A percentile compares a stretch with the other conserved stretches of the same genome.
Conservation (phyloP, 2,888 invertebrate species). For the Ichneumon xanthorius region DNA sequence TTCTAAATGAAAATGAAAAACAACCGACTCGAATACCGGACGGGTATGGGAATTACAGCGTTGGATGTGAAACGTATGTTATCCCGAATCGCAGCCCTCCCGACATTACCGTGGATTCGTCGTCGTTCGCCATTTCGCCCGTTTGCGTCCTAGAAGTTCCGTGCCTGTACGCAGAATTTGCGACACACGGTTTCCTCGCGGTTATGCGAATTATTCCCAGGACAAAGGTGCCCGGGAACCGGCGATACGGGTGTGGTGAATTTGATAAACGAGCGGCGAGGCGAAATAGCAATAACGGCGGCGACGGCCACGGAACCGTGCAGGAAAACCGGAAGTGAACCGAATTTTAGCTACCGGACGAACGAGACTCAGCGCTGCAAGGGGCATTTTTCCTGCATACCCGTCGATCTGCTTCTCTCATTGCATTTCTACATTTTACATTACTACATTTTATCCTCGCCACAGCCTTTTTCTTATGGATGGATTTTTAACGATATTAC, state of each 20-base stretch:
- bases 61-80: too few species aligned
- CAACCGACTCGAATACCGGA: too few species aligned
- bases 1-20: too few species aligned
- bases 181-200: conserved; percentile 4
- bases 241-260: neutral
- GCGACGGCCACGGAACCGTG: conserved; percentile 33
- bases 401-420: too few species aligned
- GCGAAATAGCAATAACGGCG: conserved; percentile 56
- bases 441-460: too few species aligned
- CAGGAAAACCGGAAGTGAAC: neutral
- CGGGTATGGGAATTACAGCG: too few species aligned
- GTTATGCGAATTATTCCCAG: conserved; percentile 46
- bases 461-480: too few species aligned
- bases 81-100: neutral
- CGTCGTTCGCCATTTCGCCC: conserved; percentile 9
- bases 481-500: too few species aligned
- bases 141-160: neutral
- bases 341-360: conserved; percentile 5
- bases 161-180: conserved; percentile 6
- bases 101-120: conserved; percentile 3
- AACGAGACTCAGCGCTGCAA: too few species aligned
- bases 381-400: too few species aligned
- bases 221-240: conserved; percentile 25
- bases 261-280: conserved; percentile 49
- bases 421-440: too few species aligned